A percentile compares a stretch with the other conserved stretches of the same genome.
These are phyloP conservation scores for Amiota minor DNA, from an alignment of 2,888 invertebrate genomes.

Conservation along the genomic window DNA sequence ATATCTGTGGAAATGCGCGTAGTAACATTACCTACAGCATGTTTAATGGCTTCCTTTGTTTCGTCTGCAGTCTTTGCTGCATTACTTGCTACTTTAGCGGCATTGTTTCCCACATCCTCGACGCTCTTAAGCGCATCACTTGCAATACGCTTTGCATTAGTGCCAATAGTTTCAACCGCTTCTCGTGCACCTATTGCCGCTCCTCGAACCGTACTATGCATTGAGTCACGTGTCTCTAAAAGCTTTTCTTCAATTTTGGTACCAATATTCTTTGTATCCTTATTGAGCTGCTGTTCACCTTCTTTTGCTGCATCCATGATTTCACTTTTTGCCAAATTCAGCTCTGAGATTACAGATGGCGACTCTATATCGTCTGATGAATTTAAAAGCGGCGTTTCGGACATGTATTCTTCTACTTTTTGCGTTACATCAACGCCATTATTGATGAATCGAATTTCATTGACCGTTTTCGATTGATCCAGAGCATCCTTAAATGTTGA, in stretches of 20 bases:
- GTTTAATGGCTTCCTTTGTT: conserved; percentile 54
- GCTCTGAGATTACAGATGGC: conserved; percentile 44
- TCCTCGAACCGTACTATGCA: conserved; percentile 38
- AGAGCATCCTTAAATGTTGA: conserved; percentile 64
- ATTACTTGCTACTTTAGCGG: conserved; percentile 38
- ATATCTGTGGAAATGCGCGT: conserved; percentile 42
- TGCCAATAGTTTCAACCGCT: conserved; percentile 43
- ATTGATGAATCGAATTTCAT: conserved; percentile 73
- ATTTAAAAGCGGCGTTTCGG: conserved; percentile 48
- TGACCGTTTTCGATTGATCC: conserved; percentile 65
- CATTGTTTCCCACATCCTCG: conserved; percentile 35
- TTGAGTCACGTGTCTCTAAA: conserved; percentile 32
- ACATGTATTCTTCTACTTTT: conserved; percentile 61
- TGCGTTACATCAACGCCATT: conserved; percentile 72
- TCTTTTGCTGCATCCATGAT: conserved; percentile 20
- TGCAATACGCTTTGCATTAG: conserved; percentile 53
- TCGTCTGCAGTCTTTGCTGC: conserved; percentile 44
- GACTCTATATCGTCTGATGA: conserved; percentile 51
- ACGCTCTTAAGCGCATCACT: conserved; percentile 52
- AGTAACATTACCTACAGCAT: conserved; percentile 56
- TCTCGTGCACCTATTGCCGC: conserved; percentile 52
- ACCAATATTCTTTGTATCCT: conserved; percentile 32
- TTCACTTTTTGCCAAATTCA: conserved; percentile 40
- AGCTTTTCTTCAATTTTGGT: conserved; percentile 39
- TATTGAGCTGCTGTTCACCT: background rate